Evolutionary conservation across 2,888 invertebrate species (phyloP), one percentile per base, ranked within the genome.

Genomic region (Andrena haemorrhoa): DNA sequence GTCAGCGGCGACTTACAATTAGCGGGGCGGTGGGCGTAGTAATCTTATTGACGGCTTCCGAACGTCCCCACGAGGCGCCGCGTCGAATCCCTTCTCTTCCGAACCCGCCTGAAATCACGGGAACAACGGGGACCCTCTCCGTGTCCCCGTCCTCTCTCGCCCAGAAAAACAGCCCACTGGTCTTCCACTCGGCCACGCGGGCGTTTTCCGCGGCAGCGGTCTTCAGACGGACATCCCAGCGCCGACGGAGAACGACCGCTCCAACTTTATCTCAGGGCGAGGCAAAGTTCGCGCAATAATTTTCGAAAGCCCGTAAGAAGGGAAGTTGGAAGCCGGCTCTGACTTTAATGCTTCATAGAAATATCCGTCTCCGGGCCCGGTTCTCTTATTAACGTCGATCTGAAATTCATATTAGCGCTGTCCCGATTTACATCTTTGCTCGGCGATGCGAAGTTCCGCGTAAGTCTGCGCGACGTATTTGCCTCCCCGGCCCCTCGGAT

Each of bases 321-420:
- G 23, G 47, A 68, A 60, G 68, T 66, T 66, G 68, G 74, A 31
- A 49, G 74, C 68, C 3, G 29, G 23, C 4, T 35, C 51, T 60
- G 69, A 26, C 56, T 74, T 75, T 79, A 79, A 64, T 58, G 61
- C 73, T 69, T 79, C 64, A 68, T 70, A 70, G 81, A 80, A 74
- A 69, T 65, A 80, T 74, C 81, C 81, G 74, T 69, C 65, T 20
- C 33, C 29, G 20, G 65, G 53, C 16, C 69, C 79, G 76, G 47
- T 64, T 81, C 65, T 69, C 81, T 82, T 82, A 82, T 80, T 82
- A 82, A 82, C 81, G 81, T 80, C 69, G 82, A 82, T 81, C 70
- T 82, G 82, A 82, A 82, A 82, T 82, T 82, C 82, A 82, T 81
- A 81, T 81, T 71, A 82, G 75, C 53, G 23, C 66, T 12, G 8